Evolutionary conservation across 2,888 invertebrate genomes (phyloP), one percentile per base, ranked within the genome.

Genomic region (Epinotia ramella): DNA sequence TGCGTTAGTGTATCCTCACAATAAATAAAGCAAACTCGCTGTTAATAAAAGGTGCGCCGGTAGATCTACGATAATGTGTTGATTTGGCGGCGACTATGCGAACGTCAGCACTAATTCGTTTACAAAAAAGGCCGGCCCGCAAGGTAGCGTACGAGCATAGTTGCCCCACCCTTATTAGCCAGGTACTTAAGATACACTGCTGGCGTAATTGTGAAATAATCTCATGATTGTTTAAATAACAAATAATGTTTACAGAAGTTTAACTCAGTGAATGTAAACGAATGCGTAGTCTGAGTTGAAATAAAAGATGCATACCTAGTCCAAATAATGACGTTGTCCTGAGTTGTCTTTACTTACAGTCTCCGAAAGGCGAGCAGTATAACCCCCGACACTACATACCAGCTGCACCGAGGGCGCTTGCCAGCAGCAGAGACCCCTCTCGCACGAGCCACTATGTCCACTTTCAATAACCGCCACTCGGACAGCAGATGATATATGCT

Each of bases 161-260:
- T 74, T 84, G 87, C 91, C 91, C 89, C 91, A 86, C 91, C 92
- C 90, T 86, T 83, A 81, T 83, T 87, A 85, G 81, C 81, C 84
- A 79, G n/a, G 28, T 73, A 73, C 68, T 40, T 73, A 28, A 44
- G 64, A 65, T 70, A 70, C 46, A 69, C 65, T 59, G 44, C 57
- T 57, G 69, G 46, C 57, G 33, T 64, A 59, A 74, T 49, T 65
- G 46, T n/a, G 33, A 70, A 40, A 40, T 46, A 28, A 63, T 20
- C 44, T 18, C 20, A 67, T 9, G n/a, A 62, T 9, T 20, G 12
- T 56, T 53, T 18, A 7, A 18, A 44, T 67, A 44, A 24, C 24
- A 53, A 24, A 24, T 40, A 40, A 20, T 60, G 62, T 73, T 66
- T 66, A 67, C 24, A 16, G 20, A 24, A 73, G 62, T 53, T 40